These are phyloP conservation scores for Rousettus leschenaultii DNA, from an alignment of 2,113 vertebrate species.

Conservation along the genomic window DNA sequence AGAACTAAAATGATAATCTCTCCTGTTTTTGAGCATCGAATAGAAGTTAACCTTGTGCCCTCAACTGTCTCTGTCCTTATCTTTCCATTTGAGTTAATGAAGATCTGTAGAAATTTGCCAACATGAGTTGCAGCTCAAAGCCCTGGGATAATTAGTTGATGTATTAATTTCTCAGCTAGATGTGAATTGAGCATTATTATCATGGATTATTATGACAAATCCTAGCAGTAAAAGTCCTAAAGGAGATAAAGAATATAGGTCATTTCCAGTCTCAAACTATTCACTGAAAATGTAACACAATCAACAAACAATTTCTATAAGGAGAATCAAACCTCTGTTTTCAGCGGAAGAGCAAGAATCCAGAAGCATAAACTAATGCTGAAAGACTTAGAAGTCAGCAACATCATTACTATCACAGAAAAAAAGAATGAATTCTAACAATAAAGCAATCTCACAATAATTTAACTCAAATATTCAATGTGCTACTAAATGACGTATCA, in stretches of 20 bases:
- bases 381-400: background rate
- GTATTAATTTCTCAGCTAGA: conserved; percentile 46
- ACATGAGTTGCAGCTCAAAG: conserved; percentile 38
- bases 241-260: background rate
- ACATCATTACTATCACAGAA: background rate
- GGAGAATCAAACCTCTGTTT: background rate
- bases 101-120: conserved; percentile 51
- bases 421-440: conserved; percentile 22
- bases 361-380: background rate
- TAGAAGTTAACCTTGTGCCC: background rate
- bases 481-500: conserved; percentile 60
- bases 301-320: background rate
- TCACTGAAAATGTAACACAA: background rate
- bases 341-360: background rate
- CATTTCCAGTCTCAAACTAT: background rate
- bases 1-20: background rate
- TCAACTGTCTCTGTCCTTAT: background rate
- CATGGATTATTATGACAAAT: conserved; percentile 35
- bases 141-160: conserved; percentile 50
- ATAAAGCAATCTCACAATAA: conserved; percentile 43
- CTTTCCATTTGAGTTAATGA: conserved; percentile 44
- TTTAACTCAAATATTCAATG: conserved; percentile 47
- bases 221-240: background rate
- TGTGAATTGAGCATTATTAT: background rate
- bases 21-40: background rate